Evolutionary conservation across 2,113 vertebrate genomes (phyloP), one percentile per base, ranked within the genome.

Genomic region (Cephalopterus ornatus): DNA sequence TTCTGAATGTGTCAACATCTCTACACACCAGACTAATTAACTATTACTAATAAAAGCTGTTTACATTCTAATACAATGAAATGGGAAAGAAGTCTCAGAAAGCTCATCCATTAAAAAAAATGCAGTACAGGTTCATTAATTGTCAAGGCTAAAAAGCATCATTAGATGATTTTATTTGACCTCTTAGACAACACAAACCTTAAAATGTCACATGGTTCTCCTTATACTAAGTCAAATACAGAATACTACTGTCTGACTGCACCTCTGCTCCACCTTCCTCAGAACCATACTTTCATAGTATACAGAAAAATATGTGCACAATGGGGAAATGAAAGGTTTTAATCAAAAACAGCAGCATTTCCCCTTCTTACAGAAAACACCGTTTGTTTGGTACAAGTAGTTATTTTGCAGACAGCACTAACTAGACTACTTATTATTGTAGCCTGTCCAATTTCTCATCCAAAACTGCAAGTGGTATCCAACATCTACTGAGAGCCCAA

Each of bases 381-480:
- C 33, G 39, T 85, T 92, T 85, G 35, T 94, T 93, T 73, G 32
- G 67, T 82, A 92, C 71, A 65, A 94, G 63, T 10, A 80, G 75
- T 55, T 85, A 83, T 49, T 92, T 47, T 88, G 76, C 68, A 93
- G 93, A 59, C 50, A 86, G 85, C 55, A 84, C 79, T 94, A 96
- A 96, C 91, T 80, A 94, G 79, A 88, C n/a, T 55, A 86, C 91
- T 90, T 80, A 83, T 79, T 93, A 88, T 66, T 92, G 83, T 35
- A 89, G 72, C 71, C 75, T 88, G 86, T 80, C 75, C 83, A 84
- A 79, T 95, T 92, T 59, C 83, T 92, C 88, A 92, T 75, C 85
- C 78, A 87, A 88, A 92, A 88, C 56, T 72, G 71, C 67, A 76
- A 44, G 88, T 61, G 44, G 71, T 76, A 90, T 89, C 92, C 85